Base-by-base conservation (phyloP, 2,113 vertebrate genomes). In the Drymodes brunneopygia region DNA sequence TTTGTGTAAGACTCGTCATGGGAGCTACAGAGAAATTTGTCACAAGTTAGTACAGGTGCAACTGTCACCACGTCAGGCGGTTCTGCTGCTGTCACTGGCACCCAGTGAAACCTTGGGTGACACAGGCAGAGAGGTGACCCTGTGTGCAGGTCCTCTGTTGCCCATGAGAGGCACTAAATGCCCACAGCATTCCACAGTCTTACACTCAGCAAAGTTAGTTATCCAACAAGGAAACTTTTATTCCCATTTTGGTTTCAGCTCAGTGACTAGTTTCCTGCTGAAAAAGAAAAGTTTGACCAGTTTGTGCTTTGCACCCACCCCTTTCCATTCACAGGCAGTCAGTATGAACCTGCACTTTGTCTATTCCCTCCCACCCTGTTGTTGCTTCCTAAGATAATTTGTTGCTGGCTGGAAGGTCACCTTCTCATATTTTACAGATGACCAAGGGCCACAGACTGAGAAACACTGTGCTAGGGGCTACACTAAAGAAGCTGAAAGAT, bases 21-120 rank as follows among this genome's bases (percentile, higher is more conserved):
- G 92, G 64, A 97, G 91, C 91, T 96, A 94, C 70, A 96, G 95
- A 89, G 84, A 86, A 88, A 92, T 44, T 17, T 56, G 66, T 51
- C 86, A 92, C 7, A 84, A 71, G 72, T 96, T 95, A 94, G 82
- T 83, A 57, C 28, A 61, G 62, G 53, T 38, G 14, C 60, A 83
- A 5, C 3, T 48, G 67, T 20, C 47, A 44, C 42, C 0, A 0
- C 44, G 15, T 35, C 38, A 58, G 87, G 71, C 11, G 38, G 38
- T 38, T 38, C 38, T 38, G 38, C 27, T 85, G 51, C 0, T 61
- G 58, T 48, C 54, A 29, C 33, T 83, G 82, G 35, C 88, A 51
- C 57, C 62, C 53, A 15, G 42, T 5, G 64, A 54, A 38, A 56
- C 29, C 29, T 9, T 1, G 0, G n/a, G 48, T 28, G 33, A 40